Percentiles rank a stretch among this genome's conserved stretches.
Conservation (phyloP, 2,888 invertebrate genomes). For the Antitype chi region DNA sequence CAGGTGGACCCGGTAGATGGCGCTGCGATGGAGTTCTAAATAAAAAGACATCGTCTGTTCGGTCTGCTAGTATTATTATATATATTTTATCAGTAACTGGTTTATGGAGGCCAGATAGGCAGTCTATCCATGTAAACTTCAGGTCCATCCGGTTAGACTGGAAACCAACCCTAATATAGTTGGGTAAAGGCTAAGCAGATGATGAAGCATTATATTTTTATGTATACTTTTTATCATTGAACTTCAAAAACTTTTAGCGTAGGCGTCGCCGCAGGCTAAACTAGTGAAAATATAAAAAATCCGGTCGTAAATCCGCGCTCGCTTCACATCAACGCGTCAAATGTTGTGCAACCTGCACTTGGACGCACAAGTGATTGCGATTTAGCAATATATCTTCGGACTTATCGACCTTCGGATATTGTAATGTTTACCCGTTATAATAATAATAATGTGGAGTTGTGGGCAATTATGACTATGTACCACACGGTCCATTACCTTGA, state of each 20-base stretch:
- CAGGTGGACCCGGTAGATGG: too few relatives aligned
- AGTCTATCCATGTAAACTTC: too few relatives aligned
- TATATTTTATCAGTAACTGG: too few relatives aligned
- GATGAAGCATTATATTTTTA: not conserved
- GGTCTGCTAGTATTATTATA: too few relatives aligned
- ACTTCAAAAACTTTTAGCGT: not conserved
- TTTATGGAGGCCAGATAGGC: too few relatives aligned
- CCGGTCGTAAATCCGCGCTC: constrained; percentile 40
- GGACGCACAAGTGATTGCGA: constrained; percentile 76
- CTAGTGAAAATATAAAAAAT: constrained; percentile 22
- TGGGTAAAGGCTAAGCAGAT: too few relatives aligned
- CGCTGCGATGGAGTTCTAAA: too few relatives aligned
- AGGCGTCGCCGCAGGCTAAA: not conserved
- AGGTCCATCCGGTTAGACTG: too few relatives aligned
- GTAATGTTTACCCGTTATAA: constrained; percentile 69
- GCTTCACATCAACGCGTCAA: constrained; percentile 51
- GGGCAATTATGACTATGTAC: constrained; percentile 48
- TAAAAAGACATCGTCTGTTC: too few relatives aligned
- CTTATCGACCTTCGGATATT: constrained; percentile 69
- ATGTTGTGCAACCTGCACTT: constrained; percentile 69
- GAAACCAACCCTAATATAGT: too few relatives aligned
- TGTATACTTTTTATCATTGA: not conserved
- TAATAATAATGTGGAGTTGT: constrained; percentile 48
- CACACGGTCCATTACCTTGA: constrained; percentile 37
- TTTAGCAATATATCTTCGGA: constrained; percentile 79